These are phyloP conservation scores for Otolemur garnettii DNA, from an alignment of 2,113 vertebrate species.

Conservation along the genomic window DNA sequence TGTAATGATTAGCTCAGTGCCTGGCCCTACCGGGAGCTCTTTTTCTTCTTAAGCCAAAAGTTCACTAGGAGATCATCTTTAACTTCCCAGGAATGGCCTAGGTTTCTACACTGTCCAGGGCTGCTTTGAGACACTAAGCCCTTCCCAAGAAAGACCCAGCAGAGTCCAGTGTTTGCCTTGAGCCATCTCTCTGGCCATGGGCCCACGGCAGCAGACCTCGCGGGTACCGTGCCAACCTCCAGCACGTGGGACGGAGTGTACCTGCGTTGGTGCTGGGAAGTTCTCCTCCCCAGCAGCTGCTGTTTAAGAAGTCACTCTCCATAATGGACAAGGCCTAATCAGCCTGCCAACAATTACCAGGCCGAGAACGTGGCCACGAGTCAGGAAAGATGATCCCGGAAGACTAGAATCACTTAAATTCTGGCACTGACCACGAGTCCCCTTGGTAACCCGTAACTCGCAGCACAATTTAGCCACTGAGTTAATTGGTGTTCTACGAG, in stretches of 20 bases:
- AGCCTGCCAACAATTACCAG: conserved; percentile 67
- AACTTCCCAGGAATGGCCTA: not conserved
- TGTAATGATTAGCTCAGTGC: not conserved
- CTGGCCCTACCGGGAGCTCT: not conserved
- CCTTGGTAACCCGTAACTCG: conserved; percentile 81
- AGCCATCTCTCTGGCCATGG: not conserved
- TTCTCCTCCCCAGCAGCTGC: conserved; percentile 70
- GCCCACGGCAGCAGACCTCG: not conserved
- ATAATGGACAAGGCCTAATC: conserved; percentile 64
- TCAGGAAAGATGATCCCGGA: conserved; percentile 78
- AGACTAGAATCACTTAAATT: conserved; percentile 79
- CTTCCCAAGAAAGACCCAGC: not conserved
- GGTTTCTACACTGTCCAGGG: not conserved
- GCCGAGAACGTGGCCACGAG: conserved; percentile 61
- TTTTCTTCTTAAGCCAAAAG: not conserved
- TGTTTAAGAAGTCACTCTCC: conserved; percentile 62
- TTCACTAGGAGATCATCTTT: not conserved
- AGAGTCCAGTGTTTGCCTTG: not conserved
- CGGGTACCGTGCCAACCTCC: not conserved
- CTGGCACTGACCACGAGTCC: conserved; percentile 79
- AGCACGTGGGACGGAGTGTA: not conserved
- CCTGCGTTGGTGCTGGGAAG: not conserved
- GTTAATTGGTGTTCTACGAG: conserved; percentile 79
- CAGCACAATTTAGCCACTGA: conserved; percentile 60
- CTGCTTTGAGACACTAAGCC: not conserved